A percentile compares a stretch with the other conserved stretches of the same genome.
These are phyloP conservation scores for Pseudochirops corinnae DNA, from an alignment of 2,797 vertebrate species.

Conservation along the genomic window DNA sequence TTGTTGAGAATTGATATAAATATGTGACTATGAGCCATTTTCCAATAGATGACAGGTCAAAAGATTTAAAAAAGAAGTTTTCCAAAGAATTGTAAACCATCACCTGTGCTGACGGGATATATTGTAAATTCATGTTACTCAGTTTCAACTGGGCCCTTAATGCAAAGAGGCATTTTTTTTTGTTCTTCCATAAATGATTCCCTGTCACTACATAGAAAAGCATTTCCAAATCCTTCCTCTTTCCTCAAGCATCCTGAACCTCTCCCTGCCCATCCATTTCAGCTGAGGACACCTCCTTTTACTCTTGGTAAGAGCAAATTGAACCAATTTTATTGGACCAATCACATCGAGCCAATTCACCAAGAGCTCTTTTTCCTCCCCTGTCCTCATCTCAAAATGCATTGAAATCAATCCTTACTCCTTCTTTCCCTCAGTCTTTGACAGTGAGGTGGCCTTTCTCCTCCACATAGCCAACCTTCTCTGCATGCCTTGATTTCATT, in stretches of 20 bases:
- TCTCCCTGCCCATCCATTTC: background rate
- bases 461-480: background rate
- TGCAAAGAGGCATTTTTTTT: background rate
- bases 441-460: background rate
- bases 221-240: background rate
- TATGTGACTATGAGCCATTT: background rate
- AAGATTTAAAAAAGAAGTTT: background rate
- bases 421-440: background rate
- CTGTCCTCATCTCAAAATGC: background rate
- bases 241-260: background rate
- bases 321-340: too few species aligned
- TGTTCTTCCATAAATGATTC: background rate
- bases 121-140: background rate
- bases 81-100: background rate
- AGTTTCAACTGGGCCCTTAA: background rate
- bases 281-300: background rate
- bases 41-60: background rate
- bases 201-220: background rate
- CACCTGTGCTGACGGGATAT: background rate
- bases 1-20: background rate
- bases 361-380: background rate
- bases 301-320: background rate
- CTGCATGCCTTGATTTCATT: background rate
- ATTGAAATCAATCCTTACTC: background rate
- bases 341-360: background rate